phyloP scores from a whole-genome alignment of 2,888 invertebrate genomes.

The Griposia aprilina region DNA sequence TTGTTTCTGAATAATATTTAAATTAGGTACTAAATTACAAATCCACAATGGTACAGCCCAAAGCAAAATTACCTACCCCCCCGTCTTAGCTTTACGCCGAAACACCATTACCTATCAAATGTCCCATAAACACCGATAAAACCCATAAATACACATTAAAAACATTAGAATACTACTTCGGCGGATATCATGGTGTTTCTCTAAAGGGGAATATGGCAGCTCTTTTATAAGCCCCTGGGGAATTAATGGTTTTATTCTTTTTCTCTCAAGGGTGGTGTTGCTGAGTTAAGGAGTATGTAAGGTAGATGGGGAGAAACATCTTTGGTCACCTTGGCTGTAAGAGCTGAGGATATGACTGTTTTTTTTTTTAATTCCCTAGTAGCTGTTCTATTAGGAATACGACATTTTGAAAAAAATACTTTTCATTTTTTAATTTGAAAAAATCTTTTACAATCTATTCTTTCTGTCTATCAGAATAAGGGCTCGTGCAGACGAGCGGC shows the following conservation, averaged over 20 bases:
- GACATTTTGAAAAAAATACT: too few species aligned
- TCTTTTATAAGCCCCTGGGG: conserved; percentile 54
- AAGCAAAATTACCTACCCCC: conserved; percentile 47
- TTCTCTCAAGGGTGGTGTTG: conserved; percentile 16
- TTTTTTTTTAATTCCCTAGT: not conserved
- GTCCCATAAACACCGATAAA: conserved; percentile 78
- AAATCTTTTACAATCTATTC: not conserved
- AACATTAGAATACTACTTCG: conserved; percentile 75
- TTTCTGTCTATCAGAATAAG: not conserved
- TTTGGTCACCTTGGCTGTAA: not conserved
- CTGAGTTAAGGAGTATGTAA: not conserved
- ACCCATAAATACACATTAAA: conserved; percentile 81
- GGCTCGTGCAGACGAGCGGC: not conserved
- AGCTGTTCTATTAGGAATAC: not conserved
- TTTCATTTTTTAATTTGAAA: too few species aligned
- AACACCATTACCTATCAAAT: conserved; percentile 76
- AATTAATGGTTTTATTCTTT: conserved; percentile 35
- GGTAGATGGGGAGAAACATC: not conserved
- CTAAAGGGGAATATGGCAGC: conserved; percentile 50
- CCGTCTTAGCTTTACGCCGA: conserved; percentile 40
- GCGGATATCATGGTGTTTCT: conserved; percentile 43
- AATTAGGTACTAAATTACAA: not conserved
- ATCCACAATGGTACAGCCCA: conserved; percentile 16
- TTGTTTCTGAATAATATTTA: not conserved
- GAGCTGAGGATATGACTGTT: not conserved